Base-by-base conservation (phyloP, 2,888 invertebrate species). In the Agapetus fuscipes region DNA sequence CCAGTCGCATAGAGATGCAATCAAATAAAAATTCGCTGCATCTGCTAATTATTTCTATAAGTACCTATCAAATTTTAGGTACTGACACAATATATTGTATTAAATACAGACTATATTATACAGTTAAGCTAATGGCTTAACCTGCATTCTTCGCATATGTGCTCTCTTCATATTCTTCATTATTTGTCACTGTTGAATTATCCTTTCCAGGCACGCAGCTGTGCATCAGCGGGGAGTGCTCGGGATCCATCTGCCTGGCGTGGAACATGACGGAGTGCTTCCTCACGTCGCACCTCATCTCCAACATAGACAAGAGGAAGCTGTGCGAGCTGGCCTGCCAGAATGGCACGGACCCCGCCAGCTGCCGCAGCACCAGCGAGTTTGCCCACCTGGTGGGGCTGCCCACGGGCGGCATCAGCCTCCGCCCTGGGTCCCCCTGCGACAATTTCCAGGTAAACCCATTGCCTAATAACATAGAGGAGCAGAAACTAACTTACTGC, bases 251-350 rank as follows among this genome's bases (percentile, higher is more conserved):
- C 54, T 98, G 98, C 61, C 72, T 93, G 44, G 83, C 86, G 55
- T 94, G 95, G 82, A 86, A 87, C 59, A 79, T 97, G 71, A 80
- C 83, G 36, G 95, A 96, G 59, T 98, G 97, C 59, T 97, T 96
- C 68, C 74, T 94, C 35, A 89, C 91, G 5, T 84, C 87, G 17
- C 74, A 77, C 49, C 79, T 81, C 34, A 74, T 76, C 51, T 76
- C 66, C 5, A 82, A 83, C 46, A 81, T 82, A 39, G 78, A 89
- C 63, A 82, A 90, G 52, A 73, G 90, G 46, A 80, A 84, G 56
- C 71, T 97, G 39, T 98, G 98, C 68, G 95, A 95, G 62, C 74
- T 98, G 48, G 96, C 97, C n/a, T 98, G 98, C 61, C 88, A 90
- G 65, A 83, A 83, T 54, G 85, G 85, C 16, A 80, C 81, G 11